Evolutionary conservation across 2,113 vertebrate species (phyloP).

Genomic region (Tupaia chinensis): DNA sequence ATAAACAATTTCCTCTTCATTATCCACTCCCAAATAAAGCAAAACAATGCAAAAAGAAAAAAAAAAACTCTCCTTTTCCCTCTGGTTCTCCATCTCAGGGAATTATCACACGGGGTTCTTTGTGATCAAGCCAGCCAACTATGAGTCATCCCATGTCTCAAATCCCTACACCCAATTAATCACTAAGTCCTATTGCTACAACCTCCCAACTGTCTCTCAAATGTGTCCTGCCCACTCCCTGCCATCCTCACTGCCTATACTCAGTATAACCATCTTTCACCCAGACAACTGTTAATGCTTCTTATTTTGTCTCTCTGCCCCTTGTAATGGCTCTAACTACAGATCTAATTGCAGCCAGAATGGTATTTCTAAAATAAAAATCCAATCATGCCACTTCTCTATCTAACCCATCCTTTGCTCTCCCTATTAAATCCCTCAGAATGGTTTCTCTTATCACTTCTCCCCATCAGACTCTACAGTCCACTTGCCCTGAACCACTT

Average conservation of each 20-base stretch:
- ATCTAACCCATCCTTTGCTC: background rate
- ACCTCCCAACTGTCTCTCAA: no score
- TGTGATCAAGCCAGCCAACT: background rate
- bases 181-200: no score
- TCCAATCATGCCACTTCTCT: background rate
- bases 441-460: background rate
- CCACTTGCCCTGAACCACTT: background rate
- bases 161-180: background rate
- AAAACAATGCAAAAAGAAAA: background rate
- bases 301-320: background rate
- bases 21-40: background rate
- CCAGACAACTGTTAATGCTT: background rate
- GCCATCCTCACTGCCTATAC: background rate
- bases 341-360: background rate
- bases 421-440: background rate
- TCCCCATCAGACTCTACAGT: background rate
- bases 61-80: background rate
- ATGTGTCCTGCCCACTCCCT: background rate
- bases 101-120: background rate
- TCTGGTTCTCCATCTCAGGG: background rate
- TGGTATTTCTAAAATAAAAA: conserved; percentile 27
- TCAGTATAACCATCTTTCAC: background rate
- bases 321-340: background rate
- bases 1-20: background rate
- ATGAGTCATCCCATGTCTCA: background rate